These are phyloP conservation scores for Perodicticus potto DNA, from an alignment of 2,797 vertebrate species.

Conservation along the genomic window DNA sequence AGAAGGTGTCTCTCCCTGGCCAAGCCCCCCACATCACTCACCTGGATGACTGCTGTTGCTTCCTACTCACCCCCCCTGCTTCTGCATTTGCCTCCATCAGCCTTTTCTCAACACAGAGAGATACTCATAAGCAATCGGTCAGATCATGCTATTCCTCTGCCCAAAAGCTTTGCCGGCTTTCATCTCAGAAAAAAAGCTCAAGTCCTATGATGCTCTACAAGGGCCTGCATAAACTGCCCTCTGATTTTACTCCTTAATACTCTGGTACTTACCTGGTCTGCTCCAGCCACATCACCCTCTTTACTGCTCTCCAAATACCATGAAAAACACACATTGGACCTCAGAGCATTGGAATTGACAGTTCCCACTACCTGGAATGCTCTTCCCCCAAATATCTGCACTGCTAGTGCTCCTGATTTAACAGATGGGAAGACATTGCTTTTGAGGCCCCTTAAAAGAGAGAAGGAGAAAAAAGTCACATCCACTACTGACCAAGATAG, in stretches of 20 bases:
- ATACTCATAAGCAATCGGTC: not conserved
- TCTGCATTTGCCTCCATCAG: not conserved
- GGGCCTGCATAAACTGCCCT: not conserved
- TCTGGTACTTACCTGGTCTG: not conserved
- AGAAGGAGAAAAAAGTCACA: not conserved
- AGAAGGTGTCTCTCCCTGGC: not conserved
- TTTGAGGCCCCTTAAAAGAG: conserved; percentile 29
- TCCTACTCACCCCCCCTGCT: not conserved
- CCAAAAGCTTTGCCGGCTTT: not conserved
- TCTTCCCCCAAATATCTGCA: not conserved
- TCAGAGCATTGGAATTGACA: not conserved
- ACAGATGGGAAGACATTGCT: not conserved
- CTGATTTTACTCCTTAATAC: not conserved
- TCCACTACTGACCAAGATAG: not conserved
- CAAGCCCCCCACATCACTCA: not conserved
- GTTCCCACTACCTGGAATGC: not conserved
- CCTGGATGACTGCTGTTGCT: not conserved
- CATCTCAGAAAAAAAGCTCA: conserved; percentile 1
- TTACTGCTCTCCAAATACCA: not conserved
- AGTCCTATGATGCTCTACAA: not conserved
- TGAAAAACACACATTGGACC: not conserved
- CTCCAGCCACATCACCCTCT: not conserved
- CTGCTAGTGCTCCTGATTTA: not conserved
- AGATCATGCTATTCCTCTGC: not conserved
- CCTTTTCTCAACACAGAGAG: not conserved